These are phyloP conservation scores for Protobothrops flavoviridis DNA, from an alignment of 2,113 vertebrate genomes.

Conservation along the genomic window DNA sequence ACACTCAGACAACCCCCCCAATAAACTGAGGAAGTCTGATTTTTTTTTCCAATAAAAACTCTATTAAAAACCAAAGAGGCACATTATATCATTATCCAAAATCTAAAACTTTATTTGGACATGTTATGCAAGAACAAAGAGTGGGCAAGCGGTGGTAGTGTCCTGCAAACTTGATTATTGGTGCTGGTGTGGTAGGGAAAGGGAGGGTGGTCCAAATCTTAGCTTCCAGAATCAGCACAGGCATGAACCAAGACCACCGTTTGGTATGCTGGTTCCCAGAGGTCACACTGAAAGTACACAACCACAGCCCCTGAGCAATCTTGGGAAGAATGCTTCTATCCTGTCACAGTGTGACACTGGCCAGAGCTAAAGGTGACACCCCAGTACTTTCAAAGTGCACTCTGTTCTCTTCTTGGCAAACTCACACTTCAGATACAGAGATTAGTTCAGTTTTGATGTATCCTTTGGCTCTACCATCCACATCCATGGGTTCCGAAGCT, in stretches of 20 bases:
- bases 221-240: not conserved
- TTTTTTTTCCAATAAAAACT: not conserved
- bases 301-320: not conserved
- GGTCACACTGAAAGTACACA: not conserved
- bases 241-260: not conserved
- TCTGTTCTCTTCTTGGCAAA: slow-evolving; percentile 43
- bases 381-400: not conserved
- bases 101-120: slow-evolving; percentile 14
- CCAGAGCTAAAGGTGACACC: not conserved
- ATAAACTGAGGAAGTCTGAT: too few species aligned
- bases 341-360: not conserved
- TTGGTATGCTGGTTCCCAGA: not conserved
- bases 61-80: slow-evolving; percentile 3
- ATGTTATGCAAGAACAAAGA: not conserved
- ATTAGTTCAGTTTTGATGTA: slow-evolving; percentile 97
- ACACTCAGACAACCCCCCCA: not conserved
- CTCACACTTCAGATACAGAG: slow-evolving; percentile 98
- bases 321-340: not conserved
- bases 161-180: too few species aligned
- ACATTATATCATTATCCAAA: slow-evolving; percentile 20
- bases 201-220: not conserved
- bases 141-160: not conserved
- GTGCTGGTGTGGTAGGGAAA: not conserved
- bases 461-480: slow-evolving; percentile 77
- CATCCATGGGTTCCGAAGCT: slow-evolving; percentile 92